Conservation (phyloP, 64 coral and sea anemone genomes). For the Dendronephthya gigantea region DNA sequence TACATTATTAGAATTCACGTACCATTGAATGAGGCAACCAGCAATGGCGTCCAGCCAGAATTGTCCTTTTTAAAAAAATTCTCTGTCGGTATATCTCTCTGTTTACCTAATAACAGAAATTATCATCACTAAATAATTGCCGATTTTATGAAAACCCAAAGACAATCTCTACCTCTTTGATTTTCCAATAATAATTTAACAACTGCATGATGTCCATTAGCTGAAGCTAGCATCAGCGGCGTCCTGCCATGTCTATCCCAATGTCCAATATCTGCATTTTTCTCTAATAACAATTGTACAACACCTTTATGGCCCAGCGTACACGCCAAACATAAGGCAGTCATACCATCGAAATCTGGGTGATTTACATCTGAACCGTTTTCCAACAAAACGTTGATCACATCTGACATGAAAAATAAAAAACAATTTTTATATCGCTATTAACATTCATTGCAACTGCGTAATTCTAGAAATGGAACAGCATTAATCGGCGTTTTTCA, state of each 20-base stretch:
- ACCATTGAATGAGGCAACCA: background rate
- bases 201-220: slow-evolving; percentile 65
- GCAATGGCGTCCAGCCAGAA: background rate
- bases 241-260: slow-evolving; percentile 95
- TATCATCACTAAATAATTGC: background rate
- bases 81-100: background rate
- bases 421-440: background rate
- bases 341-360: slow-evolving; percentile 94
- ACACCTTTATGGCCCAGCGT: slow-evolving; percentile 67
- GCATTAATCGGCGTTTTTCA: too few relatives aligned
- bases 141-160: background rate
- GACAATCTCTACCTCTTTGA: slow-evolving; percentile 34
- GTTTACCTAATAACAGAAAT: background rate
- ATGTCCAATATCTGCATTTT: slow-evolving; percentile 62
- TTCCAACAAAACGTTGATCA: slow-evolving; percentile 55
- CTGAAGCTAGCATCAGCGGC: slow-evolving; percentile 82
- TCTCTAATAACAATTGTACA: slow-evolving; percentile 59
- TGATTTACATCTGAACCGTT: slow-evolving; percentile 62
- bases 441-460: background rate
- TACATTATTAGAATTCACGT: background rate
- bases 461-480: too few relatives aligned
- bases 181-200: slow-evolving; percentile 56
- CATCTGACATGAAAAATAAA: slow-evolving; percentile 21
- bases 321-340: slow-evolving; percentile 74
- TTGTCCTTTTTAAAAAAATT: background rate